Evolutionary conservation across 2,888 invertebrate species (phyloP).

Genomic region (Troides helena): DNA sequence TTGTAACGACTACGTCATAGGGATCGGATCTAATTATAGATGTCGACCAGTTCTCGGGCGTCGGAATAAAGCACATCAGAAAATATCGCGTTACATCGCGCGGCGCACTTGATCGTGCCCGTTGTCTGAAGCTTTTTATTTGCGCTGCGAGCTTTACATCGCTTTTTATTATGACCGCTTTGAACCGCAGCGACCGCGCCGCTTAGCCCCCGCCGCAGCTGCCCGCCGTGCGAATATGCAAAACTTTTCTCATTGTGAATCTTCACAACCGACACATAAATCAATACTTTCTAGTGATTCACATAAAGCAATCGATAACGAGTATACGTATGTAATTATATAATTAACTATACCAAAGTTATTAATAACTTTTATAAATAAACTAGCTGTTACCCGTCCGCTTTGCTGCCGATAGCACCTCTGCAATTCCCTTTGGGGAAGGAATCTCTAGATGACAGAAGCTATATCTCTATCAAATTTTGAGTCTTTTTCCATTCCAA

Average conservation of each 20-base stretch:
- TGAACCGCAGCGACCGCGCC: conserved; percentile 65
- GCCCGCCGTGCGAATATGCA: conserved; percentile 19
- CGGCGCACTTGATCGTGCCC: conserved; percentile 73
- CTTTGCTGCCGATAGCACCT: no score
- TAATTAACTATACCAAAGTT: no score
- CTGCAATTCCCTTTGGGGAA: no score
- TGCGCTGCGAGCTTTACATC: conserved; percentile 47
- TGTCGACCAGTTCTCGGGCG: conserved; percentile 43
- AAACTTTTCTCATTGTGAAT: conserved; percentile 4
- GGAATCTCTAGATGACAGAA: no score
- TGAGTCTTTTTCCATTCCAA: no score
- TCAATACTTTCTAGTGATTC: no score
- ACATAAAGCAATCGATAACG: no score
- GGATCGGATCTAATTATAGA: conserved; percentile 61
- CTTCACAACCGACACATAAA: not conserved
- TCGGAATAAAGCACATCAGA: conserved; percentile 60
- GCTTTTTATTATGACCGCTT: conserved; percentile 61
- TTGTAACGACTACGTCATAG: conserved; percentile 41
- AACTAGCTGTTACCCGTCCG: no score
- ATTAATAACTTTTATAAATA: no score
- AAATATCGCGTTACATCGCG: conserved; percentile 72
- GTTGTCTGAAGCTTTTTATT: conserved; percentile 69
- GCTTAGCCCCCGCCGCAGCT: conserved; percentile 59
- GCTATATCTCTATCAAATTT: no score
- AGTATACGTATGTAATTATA: no score